Percentiles rank a stretch among this genome's conserved stretches.
phyloP scores from a whole-genome alignment of 2,113 vertebrate genomes.

The Gasterosteus nipponicus region DNA sequence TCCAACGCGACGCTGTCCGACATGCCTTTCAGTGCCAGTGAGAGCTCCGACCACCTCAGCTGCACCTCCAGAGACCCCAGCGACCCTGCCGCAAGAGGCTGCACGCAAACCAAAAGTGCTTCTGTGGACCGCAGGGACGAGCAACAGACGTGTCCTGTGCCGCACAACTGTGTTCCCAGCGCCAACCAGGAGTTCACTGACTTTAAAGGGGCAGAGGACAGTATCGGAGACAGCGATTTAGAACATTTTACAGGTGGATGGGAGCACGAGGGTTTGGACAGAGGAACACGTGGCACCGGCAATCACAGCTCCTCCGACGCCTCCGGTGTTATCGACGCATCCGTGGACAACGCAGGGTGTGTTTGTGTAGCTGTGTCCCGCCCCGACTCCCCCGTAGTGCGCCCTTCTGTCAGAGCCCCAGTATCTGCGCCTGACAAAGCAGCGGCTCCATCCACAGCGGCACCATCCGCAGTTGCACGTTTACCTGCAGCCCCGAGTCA shows the following conservation, averaged over 20 bases:
- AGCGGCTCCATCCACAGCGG: conserved; percentile 33
- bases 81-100: conserved; percentile 64
- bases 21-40: conserved; percentile 88
- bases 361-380: conserved; percentile 13
- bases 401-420: conserved; percentile 43
- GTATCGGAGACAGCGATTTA: conserved; percentile 78
- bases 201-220: conserved; percentile 92
- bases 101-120: conserved; percentile 82
- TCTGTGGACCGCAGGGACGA: conserved; percentile 68
- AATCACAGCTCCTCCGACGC: conserved; percentile 31
- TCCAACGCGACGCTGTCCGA: conserved; percentile 95
- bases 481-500: background rate
- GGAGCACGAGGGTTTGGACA: conserved; percentile 24
- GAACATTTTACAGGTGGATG: conserved; percentile 72
- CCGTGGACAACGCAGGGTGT: conserved; percentile 37
- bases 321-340: conserved; percentile 17
- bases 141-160: conserved; percentile 37
- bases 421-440: conserved; percentile 24
- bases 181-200: conserved; percentile 89
- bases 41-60: conserved; percentile 92
- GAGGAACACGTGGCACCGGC: conserved; percentile 27
- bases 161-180: conserved; percentile 61
- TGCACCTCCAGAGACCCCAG: conserved; percentile 78
- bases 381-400: conserved; percentile 31
- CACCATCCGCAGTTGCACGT: background rate